phyloP scores from a whole-genome alignment of 92 coral and sea anemone species.

The Pocillopora meandrina region DNA sequence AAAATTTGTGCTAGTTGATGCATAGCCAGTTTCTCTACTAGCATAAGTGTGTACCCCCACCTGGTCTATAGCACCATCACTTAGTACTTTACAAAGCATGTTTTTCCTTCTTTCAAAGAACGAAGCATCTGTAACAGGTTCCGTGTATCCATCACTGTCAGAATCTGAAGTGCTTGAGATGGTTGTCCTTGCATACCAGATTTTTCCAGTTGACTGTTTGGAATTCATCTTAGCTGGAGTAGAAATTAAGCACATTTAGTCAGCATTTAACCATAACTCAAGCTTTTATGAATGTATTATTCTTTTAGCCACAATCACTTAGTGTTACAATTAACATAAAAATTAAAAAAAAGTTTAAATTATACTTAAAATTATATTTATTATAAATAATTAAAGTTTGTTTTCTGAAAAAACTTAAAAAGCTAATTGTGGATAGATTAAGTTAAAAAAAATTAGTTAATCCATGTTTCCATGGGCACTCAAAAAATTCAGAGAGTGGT shows the following conservation, averaged over 20 bases:
- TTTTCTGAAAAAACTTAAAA: too few relatives aligned
- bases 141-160: constrained; percentile 85
- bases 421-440: too few relatives aligned
- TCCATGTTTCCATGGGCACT: too few relatives aligned
- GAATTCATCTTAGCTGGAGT: constrained; percentile 13
- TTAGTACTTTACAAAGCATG: constrained; percentile 44
- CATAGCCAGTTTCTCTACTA: neutral
- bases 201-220: constrained; percentile 22
- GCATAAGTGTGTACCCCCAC: constrained; percentile 5
- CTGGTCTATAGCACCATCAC: constrained; percentile 59
- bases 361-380: too few relatives aligned
- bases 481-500: too few relatives aligned
- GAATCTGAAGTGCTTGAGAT: constrained; percentile 65
- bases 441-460: too few relatives aligned
- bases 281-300: too few relatives aligned
- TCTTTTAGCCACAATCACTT: too few relatives aligned
- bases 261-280: neutral
- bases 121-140: constrained; percentile 43
- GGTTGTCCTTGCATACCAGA: constrained; percentile 82
- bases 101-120: constrained; percentile 6
- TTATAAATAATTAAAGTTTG: too few relatives aligned
- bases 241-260: constrained; percentile 3
- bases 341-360: too few relatives aligned
- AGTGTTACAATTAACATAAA: too few relatives aligned
- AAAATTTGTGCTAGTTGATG: neutral